Evolutionary conservation across 1,140 invertebrate genomes (phyloP), one percentile per base, ranked within the genome.

Genomic region (Bombus sylvicola): DNA sequence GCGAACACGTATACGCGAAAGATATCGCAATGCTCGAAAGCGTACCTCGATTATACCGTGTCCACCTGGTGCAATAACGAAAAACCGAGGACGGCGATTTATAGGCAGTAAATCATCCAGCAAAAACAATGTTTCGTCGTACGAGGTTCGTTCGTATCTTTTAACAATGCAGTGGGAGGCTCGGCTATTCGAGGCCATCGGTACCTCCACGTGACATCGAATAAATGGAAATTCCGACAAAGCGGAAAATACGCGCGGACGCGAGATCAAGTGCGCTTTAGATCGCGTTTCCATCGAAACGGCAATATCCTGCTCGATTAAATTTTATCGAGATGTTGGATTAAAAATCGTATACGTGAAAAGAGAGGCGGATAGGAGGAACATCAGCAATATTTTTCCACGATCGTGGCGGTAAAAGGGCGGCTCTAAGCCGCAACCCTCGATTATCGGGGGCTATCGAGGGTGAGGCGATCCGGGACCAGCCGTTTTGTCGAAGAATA

Each of bases 31-130:
- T 41, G 37, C 28, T 28, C 28, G 25, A 31, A 72, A 72, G 28
- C 34, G 28, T 10, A n/a, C 69, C 37, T 28, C 39, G 39, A 72
- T 69, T 39, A 39, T 69, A 25, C 34, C 68, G 68, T 9, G 31
- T 22, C 68, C 68, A 69, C 18, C 34, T 41, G 37, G 37, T 39
- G 39, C 37, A 34, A 72, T 72, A 72, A 72, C 69, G 37, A 72
- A 72, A 72, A 72, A 72, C 37, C 10, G 34, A 12, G 37, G 69
- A 13, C 69, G 37, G 6, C 39, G 69, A 72, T 72, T 41, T 72
- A 72, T 41, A n/a, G 69, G 69, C 69, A 28, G 28, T 72, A 72
- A 72, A 72, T 72, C 69, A 72, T 72, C 12, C 4, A 9, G 39
- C 12, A 41, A 72, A 72, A 72, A 72, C 39, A 72, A n/a, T 39